A percentile compares a stretch with the other conserved stretches of the same genome.
phyloP scores from a whole-genome alignment of 2,797 vertebrate species.

The Sphenodon punctatus region DNA sequence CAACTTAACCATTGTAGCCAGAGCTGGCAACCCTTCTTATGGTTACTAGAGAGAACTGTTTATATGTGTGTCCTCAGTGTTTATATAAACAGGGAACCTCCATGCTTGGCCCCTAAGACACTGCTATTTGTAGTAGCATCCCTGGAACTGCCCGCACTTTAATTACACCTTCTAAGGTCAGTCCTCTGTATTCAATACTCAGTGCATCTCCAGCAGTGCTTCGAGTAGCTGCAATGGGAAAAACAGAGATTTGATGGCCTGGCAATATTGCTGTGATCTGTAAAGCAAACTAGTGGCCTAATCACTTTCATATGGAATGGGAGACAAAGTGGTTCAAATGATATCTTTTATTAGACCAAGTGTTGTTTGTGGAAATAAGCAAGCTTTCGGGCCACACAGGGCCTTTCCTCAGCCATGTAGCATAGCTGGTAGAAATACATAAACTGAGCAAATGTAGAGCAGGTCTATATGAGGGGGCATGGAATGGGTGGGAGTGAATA shows the following conservation, averaged over 20 bases:
- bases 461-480: too few relatives aligned
- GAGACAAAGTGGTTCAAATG: too few relatives aligned
- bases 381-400: too few relatives aligned
- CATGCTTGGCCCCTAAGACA: too few relatives aligned
- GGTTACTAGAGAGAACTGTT: not conserved
- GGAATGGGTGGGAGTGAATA: too few relatives aligned
- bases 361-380: too few relatives aligned
- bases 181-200: accelerated
- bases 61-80: not conserved
- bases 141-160: not conserved
- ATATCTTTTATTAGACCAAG: too few relatives aligned
- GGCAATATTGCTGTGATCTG: constrained; percentile 1
- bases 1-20: not conserved
- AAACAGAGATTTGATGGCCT: constrained; percentile 17
- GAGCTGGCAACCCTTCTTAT: not conserved
- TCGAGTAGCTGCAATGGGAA: not conserved
- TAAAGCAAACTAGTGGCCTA: not conserved
- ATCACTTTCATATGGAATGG: not conserved
- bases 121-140: not conserved
- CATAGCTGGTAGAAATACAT: too few relatives aligned
- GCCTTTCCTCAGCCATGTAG: too few relatives aligned
- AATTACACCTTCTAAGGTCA: not conserved
- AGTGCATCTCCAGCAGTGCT: not conserved
- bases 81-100: not conserved
- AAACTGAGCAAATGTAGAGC: too few relatives aligned